Conservation (phyloP, 37 sponge, comb jelly and placozoan species). For the Beroe forskalii region DNA sequence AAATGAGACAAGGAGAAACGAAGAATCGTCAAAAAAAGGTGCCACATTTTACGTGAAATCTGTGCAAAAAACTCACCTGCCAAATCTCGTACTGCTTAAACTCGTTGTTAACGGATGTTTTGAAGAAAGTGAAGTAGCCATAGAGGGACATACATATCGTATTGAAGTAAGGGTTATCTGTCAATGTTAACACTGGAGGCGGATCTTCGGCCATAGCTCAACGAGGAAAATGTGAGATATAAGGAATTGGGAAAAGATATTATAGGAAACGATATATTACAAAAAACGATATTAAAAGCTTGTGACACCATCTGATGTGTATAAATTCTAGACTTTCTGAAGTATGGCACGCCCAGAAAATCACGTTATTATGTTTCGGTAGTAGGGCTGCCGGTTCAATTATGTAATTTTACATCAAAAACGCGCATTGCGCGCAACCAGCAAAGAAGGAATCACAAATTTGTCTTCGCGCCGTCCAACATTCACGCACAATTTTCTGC, state of each 20-base stretch:
- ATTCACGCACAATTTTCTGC: too few species aligned
- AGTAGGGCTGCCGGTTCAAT: not conserved
- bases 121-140: constrained; percentile 43
- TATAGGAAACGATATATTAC: too few species aligned
- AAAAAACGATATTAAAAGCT: too few species aligned
- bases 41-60: too few species aligned
- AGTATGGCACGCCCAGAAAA: not conserved
- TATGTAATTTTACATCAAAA: not conserved
- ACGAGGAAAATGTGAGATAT: not conserved
- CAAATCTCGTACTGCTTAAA: constrained; percentile 61
- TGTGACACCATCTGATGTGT: too few species aligned
- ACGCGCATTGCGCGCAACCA: not conserved
- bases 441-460: not conserved
- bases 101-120: constrained; percentile 42
- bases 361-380: not conserved
- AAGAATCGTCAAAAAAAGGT: too few species aligned
- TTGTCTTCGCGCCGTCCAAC: not conserved
- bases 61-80: constrained; percentile 57
- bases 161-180: constrained; percentile 51
- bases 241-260: not conserved
- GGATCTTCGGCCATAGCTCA: constrained; percentile 55
- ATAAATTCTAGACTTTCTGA: not conserved
- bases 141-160: constrained; percentile 3
- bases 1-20: too few species aligned
- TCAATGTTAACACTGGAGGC: constrained; percentile 18